Conservation (phyloP, 1,140 invertebrate genomes). For the Drosophila rufa region DNA sequence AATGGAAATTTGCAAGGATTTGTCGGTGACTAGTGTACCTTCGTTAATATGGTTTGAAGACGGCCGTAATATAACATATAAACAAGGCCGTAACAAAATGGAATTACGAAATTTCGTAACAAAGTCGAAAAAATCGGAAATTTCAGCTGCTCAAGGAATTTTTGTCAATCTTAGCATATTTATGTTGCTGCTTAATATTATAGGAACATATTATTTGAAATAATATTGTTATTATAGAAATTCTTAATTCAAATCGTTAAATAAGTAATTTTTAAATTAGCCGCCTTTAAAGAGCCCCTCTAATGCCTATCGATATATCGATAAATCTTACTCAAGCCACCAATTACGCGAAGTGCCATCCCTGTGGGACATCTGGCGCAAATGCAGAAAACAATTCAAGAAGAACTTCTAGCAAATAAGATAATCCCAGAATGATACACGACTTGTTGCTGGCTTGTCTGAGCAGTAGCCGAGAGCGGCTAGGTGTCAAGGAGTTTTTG, state of each 20-base stretch:
- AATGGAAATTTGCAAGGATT: background rate
- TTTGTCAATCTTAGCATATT: background rate
- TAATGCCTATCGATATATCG: constrained; percentile 9
- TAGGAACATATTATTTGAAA: background rate
- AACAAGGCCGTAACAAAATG: background rate
- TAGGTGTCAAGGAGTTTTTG: constrained; percentile 58
- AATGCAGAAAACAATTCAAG: constrained; percentile 17
- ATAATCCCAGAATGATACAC: constrained; percentile 66
- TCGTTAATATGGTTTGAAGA: constrained; percentile 12
- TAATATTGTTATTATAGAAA: background rate
- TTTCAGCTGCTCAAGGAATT: background rate
- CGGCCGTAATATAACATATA: constrained; percentile 4
- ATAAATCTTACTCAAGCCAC: background rate
- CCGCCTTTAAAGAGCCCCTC: background rate
- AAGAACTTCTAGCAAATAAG: background rate
- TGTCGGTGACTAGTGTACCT: background rate
- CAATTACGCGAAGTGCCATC: background rate
- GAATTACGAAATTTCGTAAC: background rate
- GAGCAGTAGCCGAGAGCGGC: constrained; percentile 46
- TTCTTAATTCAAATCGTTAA: too few relatives aligned
- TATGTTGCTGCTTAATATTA: background rate
- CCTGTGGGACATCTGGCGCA: constrained; percentile 27
- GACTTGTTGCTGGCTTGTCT: constrained; percentile 75
- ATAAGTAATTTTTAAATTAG: background rate
- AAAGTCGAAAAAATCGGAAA: background rate